phyloP scores from a whole-genome alignment of 30 jellyfish, hydroid and myxozoan species.

The Aurelia sp. region DNA sequence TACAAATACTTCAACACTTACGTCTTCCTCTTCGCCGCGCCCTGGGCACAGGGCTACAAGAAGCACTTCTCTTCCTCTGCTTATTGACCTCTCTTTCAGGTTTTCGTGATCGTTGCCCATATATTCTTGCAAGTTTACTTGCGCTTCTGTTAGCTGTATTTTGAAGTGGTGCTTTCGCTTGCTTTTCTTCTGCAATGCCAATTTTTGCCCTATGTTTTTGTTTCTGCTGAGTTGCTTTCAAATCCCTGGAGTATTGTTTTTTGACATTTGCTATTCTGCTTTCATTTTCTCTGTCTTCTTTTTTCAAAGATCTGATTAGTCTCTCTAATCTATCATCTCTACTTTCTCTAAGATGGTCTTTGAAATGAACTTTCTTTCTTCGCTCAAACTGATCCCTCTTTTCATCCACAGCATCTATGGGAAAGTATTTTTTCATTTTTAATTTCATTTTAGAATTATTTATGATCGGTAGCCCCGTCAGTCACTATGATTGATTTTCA shows the following conservation, averaged over 20 bases:
- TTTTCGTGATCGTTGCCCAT: slow-evolving; percentile 54
- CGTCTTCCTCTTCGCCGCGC: slow-evolving; percentile 73
- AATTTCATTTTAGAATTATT: too few species aligned
- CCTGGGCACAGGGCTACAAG: slow-evolving; percentile 88
- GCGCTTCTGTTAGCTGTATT: slow-evolving; percentile 24
- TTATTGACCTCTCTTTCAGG: slow-evolving; percentile 25
- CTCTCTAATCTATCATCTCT: slow-evolving; percentile 61
- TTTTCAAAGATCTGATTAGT: slow-evolving; percentile 37
- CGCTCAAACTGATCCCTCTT: not conserved
- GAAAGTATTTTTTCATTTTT: too few species aligned
- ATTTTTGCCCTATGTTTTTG: not conserved
- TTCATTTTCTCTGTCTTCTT: slow-evolving; percentile 53
- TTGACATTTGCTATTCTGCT: slow-evolving; percentile 22
- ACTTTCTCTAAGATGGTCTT: slow-evolving; percentile 22
- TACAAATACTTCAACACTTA: slow-evolving; percentile 58
- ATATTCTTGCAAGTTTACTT: slow-evolving; percentile 36
- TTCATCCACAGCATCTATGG: not conserved
- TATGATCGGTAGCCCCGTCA: too few species aligned
- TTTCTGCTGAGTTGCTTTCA: slow-evolving; percentile 13
- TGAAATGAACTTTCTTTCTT: slow-evolving; percentile 52
- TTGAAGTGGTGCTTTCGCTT: too few species aligned
- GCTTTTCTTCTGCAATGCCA: too few species aligned
- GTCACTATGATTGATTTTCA: too few species aligned
- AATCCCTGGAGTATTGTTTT: slow-evolving; percentile 30
- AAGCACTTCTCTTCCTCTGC: slow-evolving; percentile 89